Conservation (phyloP, 2,797 vertebrate genomes). For the Rhynchotus rufescens region DNA sequence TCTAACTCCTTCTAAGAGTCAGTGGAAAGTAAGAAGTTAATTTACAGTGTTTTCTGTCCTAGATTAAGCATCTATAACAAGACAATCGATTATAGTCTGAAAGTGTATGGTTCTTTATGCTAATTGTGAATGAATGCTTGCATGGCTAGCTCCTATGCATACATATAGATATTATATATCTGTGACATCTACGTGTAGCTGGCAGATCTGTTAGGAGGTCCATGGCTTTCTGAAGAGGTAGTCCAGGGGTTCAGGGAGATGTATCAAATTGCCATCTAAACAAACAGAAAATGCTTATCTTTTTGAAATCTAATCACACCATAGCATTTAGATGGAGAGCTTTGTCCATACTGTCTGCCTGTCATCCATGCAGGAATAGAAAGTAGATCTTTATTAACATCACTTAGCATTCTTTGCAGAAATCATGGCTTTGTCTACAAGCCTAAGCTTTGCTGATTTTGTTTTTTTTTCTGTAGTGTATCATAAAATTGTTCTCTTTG, state of each 20-base stretch:
- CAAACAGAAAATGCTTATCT: background rate
- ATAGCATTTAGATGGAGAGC: background rate
- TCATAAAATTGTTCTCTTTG: background rate
- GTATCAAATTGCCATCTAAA: background rate
- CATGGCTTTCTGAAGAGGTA: background rate
- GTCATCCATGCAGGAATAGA: background rate
- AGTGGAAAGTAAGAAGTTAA: background rate
- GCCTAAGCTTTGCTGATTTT: background rate
- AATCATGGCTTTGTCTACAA: background rate
- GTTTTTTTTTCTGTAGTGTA: background rate
- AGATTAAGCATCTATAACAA: background rate
- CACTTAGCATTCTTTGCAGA: background rate
- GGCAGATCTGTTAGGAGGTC: background rate
- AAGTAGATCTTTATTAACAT: background rate
- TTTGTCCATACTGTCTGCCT: background rate
- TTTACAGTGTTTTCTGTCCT: background rate
- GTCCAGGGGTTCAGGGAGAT: background rate
- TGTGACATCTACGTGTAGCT: rapidly evolving
- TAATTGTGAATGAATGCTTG: background rate
- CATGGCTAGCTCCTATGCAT: background rate
- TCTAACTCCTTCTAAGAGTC: background rate
- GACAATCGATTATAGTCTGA: background rate
- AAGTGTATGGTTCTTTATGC: background rate
- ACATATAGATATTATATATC: background rate
- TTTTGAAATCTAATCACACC: background rate